Evolutionary conservation across 2,888 invertebrate species (phyloP).

Genomic region (Mythimna ferrago): DNA sequence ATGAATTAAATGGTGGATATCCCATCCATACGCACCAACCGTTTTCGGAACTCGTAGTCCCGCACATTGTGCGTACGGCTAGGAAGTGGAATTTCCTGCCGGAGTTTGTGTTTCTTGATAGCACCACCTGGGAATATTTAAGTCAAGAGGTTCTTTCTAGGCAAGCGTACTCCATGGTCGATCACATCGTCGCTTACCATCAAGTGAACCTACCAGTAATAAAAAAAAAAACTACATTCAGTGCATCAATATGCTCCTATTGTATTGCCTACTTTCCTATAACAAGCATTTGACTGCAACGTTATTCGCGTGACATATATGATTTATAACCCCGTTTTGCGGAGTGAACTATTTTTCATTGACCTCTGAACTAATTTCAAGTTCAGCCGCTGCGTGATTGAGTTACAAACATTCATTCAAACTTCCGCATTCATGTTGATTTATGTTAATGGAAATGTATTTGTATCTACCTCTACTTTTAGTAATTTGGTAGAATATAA

Average conservation of each 20-base stretch:
- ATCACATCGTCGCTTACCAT: too few species aligned
- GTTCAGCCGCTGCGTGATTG: constrained; percentile 48
- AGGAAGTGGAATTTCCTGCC: too few species aligned
- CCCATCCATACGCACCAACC: too few species aligned
- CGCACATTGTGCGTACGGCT: too few species aligned
- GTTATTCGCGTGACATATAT: constrained; percentile 41
- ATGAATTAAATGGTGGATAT: too few species aligned
- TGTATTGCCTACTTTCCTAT: constrained; percentile 2
- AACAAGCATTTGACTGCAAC: constrained; percentile 1
- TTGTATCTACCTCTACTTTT: constrained; percentile 1
- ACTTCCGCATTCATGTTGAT: constrained; percentile 49
- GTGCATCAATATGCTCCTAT: not conserved
- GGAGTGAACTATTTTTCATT: constrained; percentile 39
- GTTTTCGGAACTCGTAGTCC: too few species aligned
- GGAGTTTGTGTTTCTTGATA: too few species aligned
- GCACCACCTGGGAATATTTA: too few species aligned
- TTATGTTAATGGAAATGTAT: constrained; percentile 2
- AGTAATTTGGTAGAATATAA: not conserved
- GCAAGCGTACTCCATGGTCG: too few species aligned
- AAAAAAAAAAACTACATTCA: too few species aligned
- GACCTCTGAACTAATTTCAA: constrained; percentile 57
- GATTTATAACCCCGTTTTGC: constrained; percentile 20
- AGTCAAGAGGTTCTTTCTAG: too few species aligned
- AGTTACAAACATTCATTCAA: constrained; percentile 48
- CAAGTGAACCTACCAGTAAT: too few species aligned